Conservation (phyloP, 2,888 invertebrate genomes). For the Matsumyia berberina region DNA sequence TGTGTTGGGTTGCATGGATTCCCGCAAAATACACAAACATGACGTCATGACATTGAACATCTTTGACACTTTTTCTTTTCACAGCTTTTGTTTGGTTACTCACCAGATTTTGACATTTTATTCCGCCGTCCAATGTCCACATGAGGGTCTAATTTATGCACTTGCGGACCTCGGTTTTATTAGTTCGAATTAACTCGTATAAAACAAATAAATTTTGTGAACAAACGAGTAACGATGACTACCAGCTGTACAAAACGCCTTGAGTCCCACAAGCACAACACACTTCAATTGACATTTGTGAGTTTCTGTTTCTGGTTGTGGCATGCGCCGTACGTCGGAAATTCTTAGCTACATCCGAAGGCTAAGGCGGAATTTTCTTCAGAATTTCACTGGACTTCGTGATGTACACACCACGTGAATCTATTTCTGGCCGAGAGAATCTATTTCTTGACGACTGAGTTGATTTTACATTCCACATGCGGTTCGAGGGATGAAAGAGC, state of each 20-base stretch:
- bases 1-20: not conserved
- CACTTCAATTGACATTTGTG: slow-evolving; percentile 37
- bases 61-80: not conserved
- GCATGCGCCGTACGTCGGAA: slow-evolving; percentile 25
- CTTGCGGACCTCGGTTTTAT: too few relatives aligned
- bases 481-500: not conserved
- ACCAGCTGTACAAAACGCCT: not conserved
- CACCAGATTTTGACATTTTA: not conserved
- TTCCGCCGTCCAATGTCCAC: not conserved
- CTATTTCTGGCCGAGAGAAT: slow-evolving; percentile 4
- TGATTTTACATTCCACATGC: not conserved
- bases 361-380: not conserved
- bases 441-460: not conserved
- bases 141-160: slow-evolving; percentile 2
- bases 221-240: not conserved
- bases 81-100: not conserved
- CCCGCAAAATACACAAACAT: slow-evolving; percentile 16
- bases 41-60: slow-evolving; percentile 31
- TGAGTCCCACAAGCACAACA: slow-evolving; percentile 1
- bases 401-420: not conserved
- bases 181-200: not conserved
- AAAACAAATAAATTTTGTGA: slow-evolving; percentile 11
- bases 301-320: not conserved
- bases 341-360: not conserved
- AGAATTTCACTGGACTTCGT: not conserved